These are phyloP conservation scores for Tenualosa ilisha DNA, from an alignment of 2,797 vertebrate genomes.

Conservation along the genomic window DNA sequence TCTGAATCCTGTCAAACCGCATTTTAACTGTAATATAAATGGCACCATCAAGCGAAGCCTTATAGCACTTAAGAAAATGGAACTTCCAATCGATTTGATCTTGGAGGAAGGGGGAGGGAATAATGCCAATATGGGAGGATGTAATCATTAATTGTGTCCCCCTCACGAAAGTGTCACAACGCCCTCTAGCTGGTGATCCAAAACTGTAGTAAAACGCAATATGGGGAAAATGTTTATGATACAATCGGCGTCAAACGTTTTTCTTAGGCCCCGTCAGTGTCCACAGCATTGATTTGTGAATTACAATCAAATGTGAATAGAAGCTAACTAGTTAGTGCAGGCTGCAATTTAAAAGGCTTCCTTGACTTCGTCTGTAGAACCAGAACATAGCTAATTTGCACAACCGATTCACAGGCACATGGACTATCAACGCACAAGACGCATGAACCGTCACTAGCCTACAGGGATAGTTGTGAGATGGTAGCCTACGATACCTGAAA, in stretches of 20 bases:
- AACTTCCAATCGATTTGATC: constrained; percentile 62
- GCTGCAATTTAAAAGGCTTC: neutral
- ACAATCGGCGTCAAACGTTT: neutral
- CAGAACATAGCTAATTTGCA: constrained; percentile 21
- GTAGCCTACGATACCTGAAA: neutral
- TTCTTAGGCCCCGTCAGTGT: neutral
- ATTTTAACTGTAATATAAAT: constrained; percentile 33
- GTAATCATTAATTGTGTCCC: neutral
- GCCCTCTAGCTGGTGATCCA: constrained; percentile 14
- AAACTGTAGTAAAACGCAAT: neutral
- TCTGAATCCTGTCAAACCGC: constrained; percentile 15
- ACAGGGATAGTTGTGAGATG: neutral
- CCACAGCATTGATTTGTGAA: neutral
- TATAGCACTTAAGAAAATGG: constrained; percentile 48
- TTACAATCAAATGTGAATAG: neutral
- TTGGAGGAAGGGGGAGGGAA: constrained; percentile 51
- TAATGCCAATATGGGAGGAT: constrained; percentile 24
- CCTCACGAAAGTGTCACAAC: constrained; percentile 10
- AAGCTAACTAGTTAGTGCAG: neutral
- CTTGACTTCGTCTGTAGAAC: neutral
- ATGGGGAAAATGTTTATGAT: neutral
- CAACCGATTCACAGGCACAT: constrained; percentile 8
- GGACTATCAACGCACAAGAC: neutral
- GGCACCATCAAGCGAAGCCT: constrained; percentile 45
- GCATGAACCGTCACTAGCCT: neutral